Conservation (phyloP, 1,140 invertebrate genomes). For the Macrobrachium rosenbergii region DNA sequence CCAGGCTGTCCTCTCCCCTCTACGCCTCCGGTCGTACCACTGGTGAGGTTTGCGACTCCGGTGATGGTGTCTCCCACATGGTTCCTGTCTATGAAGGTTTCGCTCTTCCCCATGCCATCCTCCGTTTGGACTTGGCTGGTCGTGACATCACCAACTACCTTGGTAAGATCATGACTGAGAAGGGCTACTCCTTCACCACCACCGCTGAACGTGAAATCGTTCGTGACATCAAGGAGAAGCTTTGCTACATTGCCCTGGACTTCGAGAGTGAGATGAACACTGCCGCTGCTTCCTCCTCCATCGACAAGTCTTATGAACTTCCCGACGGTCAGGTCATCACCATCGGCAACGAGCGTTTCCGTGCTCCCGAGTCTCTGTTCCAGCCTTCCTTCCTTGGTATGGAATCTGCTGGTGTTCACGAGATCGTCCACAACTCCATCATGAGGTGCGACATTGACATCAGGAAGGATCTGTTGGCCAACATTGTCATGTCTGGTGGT, state of each 20-base stretch:
- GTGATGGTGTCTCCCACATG: constrained; percentile 44
- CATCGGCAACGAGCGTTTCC: constrained; percentile 78
- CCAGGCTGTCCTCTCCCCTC: constrained; percentile 90
- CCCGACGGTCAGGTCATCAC: constrained; percentile 72
- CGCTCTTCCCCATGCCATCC: too few species aligned
- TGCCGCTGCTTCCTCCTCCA: constrained; percentile 69
- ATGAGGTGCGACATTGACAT: constrained; percentile 92
- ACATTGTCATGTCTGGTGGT: constrained; percentile 80
- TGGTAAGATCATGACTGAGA: constrained; percentile 87
- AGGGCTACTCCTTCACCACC: constrained; percentile 73
- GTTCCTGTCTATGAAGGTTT: constrained; percentile 45
- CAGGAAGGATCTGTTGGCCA: constrained; percentile 83
- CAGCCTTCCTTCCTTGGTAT: constrained; percentile 85
- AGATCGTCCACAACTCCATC: constrained; percentile 90
- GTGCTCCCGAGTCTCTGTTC: constrained; percentile 88
- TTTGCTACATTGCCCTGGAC: constrained; percentile 84
- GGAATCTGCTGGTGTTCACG: constrained; percentile 86
- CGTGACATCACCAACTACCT: too few species aligned
- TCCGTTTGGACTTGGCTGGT: too few species aligned
- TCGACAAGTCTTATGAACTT: constrained; percentile 71
- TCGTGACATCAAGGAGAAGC: constrained; percentile 92
- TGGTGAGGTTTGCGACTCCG: constrained; percentile 72
- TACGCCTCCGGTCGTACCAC: constrained; percentile 96
- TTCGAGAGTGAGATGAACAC: constrained; percentile 66
- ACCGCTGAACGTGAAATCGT: constrained; percentile 91